These are phyloP conservation scores for Hydrozoanthus gracilis DNA, from an alignment of 92 coral and sea anemone genomes.

Conservation along the genomic window DNA sequence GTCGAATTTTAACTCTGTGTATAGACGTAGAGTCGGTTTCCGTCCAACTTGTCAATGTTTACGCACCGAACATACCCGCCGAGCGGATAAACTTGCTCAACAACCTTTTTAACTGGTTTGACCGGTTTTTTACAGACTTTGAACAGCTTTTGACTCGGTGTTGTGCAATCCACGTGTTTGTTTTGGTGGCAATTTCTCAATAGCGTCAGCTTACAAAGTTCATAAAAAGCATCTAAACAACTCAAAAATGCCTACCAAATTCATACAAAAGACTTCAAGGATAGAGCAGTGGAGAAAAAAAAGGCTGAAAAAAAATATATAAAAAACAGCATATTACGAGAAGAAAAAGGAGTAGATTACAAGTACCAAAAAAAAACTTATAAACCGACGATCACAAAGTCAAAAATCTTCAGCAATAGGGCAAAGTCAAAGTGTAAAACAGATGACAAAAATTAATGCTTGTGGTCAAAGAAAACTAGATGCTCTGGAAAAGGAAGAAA, in stretches of 20 bases:
- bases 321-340: constrained; percentile 16
- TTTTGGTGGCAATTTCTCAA: constrained; percentile 13
- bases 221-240: neutral
- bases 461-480: neutral
- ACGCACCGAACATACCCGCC: no score
- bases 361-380: neutral
- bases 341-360: neutral
- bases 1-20: no score
- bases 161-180: constrained; percentile 12
- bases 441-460: constrained; percentile 8
- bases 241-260: constrained; percentile 6
- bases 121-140: constrained; percentile 1
- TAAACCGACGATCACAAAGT: neutral
- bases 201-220: neutral
- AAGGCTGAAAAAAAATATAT: constrained; percentile 7
- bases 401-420: neutral
- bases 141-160: constrained; percentile 13
- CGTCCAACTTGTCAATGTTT: no score
- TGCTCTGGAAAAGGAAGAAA: constrained; percentile 22
- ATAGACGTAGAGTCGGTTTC: no score
- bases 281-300: constrained; percentile 13
- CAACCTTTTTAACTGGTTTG: neutral
- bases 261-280: constrained; percentile 12
- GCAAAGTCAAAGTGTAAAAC: constrained; percentile 27
- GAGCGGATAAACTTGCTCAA: no score